These are phyloP conservation scores for Alosa sapidissima DNA, from an alignment of 2,797 vertebrate species.

Conservation along the genomic window DNA sequence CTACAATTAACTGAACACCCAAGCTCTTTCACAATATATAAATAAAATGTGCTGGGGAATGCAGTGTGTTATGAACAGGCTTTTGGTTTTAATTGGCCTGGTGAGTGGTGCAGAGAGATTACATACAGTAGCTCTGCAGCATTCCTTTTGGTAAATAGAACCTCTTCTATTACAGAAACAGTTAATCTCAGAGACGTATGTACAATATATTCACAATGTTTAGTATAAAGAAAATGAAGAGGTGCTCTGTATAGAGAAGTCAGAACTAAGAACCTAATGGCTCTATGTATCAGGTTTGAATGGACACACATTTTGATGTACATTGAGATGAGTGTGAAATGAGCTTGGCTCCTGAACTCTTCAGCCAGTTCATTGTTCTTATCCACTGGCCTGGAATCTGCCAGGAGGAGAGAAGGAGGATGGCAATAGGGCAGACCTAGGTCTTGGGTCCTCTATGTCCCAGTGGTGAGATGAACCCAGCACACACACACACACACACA, in stretches of 20 bases:
- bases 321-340: background rate
- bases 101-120: background rate
- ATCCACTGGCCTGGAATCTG: conserved; percentile 35
- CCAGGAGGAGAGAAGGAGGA: background rate
- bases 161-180: background rate
- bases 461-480: conserved; percentile 47
- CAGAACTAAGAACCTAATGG: background rate
- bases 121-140: background rate
- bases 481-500: conserved; percentile 42
- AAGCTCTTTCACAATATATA: conserved; percentile 19
- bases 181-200: background rate
- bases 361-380: conserved; percentile 31
- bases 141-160: background rate
- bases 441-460: conserved; percentile 28
- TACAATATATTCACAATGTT: background rate
- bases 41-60: conserved; percentile 32
- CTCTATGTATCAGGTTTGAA: background rate
- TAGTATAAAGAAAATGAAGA: background rate
- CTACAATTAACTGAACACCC: conserved; percentile 57
- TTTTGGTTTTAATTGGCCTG: background rate
- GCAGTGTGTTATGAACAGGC: background rate
- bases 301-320: conserved; percentile 1
- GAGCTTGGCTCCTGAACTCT: conserved; percentile 7
- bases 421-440: conserved; percentile 25
- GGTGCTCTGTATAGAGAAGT: background rate